Percentiles rank a stretch among this genome's conserved stretches.
Evolutionary conservation across 2,888 invertebrate genomes (phyloP).

Genomic region (Plebejus melissa): DNA sequence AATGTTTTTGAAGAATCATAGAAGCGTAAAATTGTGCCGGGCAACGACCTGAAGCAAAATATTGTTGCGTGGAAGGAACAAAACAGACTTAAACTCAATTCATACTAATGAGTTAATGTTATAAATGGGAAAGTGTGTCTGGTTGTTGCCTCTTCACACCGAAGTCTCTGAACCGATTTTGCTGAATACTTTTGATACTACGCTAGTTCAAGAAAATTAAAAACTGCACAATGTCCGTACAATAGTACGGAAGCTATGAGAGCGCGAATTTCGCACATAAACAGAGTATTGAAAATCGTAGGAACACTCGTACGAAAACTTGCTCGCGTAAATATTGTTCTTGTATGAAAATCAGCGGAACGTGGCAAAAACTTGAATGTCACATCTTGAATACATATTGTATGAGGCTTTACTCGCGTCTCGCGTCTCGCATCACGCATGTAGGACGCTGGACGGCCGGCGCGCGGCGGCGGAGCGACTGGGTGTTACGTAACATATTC

Average conservation of each 20-base stretch:
- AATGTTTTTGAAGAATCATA: neutral
- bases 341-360: neutral
- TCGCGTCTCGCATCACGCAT: neutral
- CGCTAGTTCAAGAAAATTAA: neutral
- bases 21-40: neutral
- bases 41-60: neutral
- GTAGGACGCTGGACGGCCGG: neutral
- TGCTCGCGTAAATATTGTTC: neutral
- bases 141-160: too few relatives aligned
- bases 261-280: too few relatives aligned
- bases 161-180: too few relatives aligned
- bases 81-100: neutral
- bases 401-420: neutral
- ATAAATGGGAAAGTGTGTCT: too few relatives aligned
- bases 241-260: neutral
- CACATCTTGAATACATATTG: too few relatives aligned
- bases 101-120: too few relatives aligned
- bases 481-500: constrained; percentile 1
- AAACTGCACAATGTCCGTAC: neutral
- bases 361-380: neutral
- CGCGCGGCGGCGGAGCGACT: neutral
- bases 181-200: too few relatives aligned
- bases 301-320: too few relatives aligned
- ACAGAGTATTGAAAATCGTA: too few relatives aligned
- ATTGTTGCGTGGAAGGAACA: neutral